Base-by-base conservation (phyloP, 37 sponge, comb jelly and placozoan species). In the Cliona cf. orientalis region DNA sequence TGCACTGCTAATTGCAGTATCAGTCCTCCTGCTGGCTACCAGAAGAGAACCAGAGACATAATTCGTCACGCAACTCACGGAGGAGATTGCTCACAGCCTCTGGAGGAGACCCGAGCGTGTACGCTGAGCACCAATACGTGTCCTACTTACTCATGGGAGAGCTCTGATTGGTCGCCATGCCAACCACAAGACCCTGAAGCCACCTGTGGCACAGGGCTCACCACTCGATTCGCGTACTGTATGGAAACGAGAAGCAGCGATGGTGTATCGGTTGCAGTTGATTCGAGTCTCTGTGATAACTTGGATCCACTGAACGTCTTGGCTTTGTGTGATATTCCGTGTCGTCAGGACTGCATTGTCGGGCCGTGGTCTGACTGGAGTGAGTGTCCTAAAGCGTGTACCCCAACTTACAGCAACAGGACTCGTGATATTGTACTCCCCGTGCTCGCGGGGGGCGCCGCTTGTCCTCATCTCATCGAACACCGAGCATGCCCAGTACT, bases 151-250 rank as follows among this genome's bases (percentile, higher is more conserved):
- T 25, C 22, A 42, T 84, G 85, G 85, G 42, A 69, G 3, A 65
- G 78, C 1, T 75, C 78, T 2, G 68, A 23, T 21, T 84, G 85
- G 85, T 77, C 78, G 11, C 36, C 40, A 4, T 84, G 85, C 60
- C 7, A 3, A 0, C 21, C 56, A 22, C 43, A 75, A 29, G 33
- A n/a, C n/a, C n/a, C 7, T 11, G 77, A 37, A 21, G 69, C 66
- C 2, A 58, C 77, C 23, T 84, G 85, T 41, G 85, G 85, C 2
- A 5, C 9, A 22, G 85, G 85, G 9, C 35, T 42, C 58, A 68
- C 26, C 6, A 66, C 28, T 0, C 66, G 85, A 21, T 77, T 34
- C 35, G 57, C 67, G n/a, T 75, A 84, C 68, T 84, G 85, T 60
- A 33, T 84, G 0, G 69, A 84, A 63, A 37, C 25, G 1, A 22